phyloP scores from a whole-genome alignment of 2,113 vertebrate genomes.

The Sorex fumeus region DNA sequence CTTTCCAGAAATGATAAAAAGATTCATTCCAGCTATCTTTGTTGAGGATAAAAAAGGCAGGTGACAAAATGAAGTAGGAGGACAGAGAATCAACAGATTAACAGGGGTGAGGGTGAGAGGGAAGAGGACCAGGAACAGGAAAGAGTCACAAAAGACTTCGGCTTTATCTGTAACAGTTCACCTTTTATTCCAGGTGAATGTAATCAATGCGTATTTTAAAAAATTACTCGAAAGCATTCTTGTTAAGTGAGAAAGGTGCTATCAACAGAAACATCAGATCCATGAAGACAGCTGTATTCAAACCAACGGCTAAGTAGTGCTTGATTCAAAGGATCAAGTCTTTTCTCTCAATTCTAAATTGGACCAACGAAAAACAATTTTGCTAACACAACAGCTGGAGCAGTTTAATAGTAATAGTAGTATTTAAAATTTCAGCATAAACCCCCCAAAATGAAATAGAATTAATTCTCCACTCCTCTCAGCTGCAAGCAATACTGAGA shows the following conservation, averaged over 20 bases:
- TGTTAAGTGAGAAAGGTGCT: slow-evolving; percentile 32
- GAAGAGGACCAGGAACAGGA: background rate
- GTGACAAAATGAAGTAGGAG: background rate
- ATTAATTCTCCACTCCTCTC: background rate
- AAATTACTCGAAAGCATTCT: background rate
- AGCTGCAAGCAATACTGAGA: background rate
- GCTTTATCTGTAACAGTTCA: slow-evolving; percentile 10
- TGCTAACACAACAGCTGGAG: background rate
- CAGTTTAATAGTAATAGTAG: background rate
- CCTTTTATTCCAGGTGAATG: background rate
- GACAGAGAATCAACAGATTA: background rate
- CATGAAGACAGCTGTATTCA: background rate
- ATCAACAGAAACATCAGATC: background rate
- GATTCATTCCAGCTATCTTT: background rate
- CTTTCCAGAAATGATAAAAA: slow-evolving; percentile 54
- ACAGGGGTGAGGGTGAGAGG: background rate
- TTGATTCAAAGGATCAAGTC: background rate
- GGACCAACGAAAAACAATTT: slow-evolving; percentile 9
- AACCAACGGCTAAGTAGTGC: background rate
- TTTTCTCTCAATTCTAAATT: background rate
- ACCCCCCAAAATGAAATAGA: background rate
- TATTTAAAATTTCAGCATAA: background rate
- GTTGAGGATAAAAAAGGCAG: background rate
- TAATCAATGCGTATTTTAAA: background rate
- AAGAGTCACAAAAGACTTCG: background rate